Conservation (phyloP, 92 coral and sea anemone species). For the Paramuricea clavata region DNA sequence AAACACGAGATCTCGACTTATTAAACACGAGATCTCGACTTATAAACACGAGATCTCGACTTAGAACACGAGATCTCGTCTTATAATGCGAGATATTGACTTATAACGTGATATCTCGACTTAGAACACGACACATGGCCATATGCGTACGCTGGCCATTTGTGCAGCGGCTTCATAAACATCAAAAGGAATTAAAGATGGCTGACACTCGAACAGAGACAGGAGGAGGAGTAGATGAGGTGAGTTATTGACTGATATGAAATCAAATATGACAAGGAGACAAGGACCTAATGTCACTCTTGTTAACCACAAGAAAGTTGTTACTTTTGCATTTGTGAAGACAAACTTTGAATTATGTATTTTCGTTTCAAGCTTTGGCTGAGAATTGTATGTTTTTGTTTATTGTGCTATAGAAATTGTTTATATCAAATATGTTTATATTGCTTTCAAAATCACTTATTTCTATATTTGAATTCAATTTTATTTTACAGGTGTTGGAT, state of each 20-base stretch:
- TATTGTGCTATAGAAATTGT: no score
- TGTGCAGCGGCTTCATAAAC: not conserved
- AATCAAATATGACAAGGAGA: not conserved
- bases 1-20: not conserved
- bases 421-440: not conserved
- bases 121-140: not conserved
- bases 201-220: no score
- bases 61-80: not conserved
- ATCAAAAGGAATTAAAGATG: not conserved
- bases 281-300: no score
- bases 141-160: not conserved
- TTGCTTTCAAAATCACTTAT: not conserved
- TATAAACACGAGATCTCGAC: constrained; percentile 1
- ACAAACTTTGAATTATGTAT: no score
- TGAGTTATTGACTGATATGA: not conserved
- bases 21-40: not conserved
- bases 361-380: no score
- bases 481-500: not conserved
- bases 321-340: no score
- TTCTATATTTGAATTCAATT: not conserved
- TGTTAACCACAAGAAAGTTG: not conserved
- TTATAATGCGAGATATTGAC: not conserved
- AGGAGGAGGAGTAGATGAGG: not conserved
- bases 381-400: no score
- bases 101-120: not conserved